phyloP scores from a whole-genome alignment of 2,113 vertebrate species.

The Onychostoma macrolepis region DNA sequence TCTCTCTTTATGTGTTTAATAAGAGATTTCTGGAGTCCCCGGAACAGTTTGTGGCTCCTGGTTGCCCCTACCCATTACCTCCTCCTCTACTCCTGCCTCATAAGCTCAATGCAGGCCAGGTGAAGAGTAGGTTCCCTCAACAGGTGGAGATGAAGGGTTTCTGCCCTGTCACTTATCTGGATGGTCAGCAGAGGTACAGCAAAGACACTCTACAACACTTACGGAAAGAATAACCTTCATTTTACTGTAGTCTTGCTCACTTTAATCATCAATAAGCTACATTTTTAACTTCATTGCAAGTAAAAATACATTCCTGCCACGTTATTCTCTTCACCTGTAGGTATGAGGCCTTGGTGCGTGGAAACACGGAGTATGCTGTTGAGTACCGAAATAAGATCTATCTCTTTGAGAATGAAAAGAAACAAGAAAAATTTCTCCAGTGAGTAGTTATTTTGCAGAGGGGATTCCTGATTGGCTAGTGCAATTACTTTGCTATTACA shows the following conservation, averaged over 20 bases:
- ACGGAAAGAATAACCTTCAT: neutral
- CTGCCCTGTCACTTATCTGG: conserved; percentile 90
- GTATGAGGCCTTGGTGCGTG: conserved; percentile 88
- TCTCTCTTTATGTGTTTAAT: conserved; percentile 43
- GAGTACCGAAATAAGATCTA: conserved; percentile 85
- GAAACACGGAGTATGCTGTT: conserved; percentile 79
- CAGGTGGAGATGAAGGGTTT: conserved; percentile 88
- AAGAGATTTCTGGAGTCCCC: conserved; percentile 87
- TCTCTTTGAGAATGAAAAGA: conserved; percentile 84
- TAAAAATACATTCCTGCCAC: neutral
- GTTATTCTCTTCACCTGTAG: conserved; percentile 66
- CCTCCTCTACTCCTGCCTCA: conserved; percentile 78
- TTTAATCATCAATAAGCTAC: neutral
- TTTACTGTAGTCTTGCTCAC: neutral
- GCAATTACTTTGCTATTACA: neutral
- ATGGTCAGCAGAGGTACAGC: conserved; percentile 86
- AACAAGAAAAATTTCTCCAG: conserved; percentile 89
- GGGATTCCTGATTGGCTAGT: neutral
- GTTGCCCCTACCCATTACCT: conserved; percentile 82
- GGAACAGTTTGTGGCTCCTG: conserved; percentile 82
- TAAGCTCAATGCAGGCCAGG: conserved; percentile 77
- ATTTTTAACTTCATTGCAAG: neutral
- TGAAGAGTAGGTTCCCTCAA: conserved; percentile 83
- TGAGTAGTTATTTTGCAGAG: conserved; percentile 55
- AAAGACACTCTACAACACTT: neutral